Evolutionary conservation across 2,888 invertebrate species (phyloP).

Genomic region (Apotomis capreana): DNA sequence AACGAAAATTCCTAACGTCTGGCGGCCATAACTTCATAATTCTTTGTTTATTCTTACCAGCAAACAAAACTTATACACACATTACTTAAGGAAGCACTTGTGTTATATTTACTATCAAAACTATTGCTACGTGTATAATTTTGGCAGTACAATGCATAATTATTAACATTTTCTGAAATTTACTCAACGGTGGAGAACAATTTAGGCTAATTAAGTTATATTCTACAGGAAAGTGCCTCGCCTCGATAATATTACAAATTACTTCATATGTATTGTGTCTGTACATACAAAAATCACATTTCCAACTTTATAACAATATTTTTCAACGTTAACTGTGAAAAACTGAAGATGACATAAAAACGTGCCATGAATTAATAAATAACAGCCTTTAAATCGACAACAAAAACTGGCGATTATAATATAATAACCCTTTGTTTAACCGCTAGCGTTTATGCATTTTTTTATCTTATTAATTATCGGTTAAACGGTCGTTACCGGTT

Average conservation of each 20-base stretch:
- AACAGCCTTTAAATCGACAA: slow-evolving; percentile 37
- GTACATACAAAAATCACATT: no score
- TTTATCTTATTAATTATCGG: not conserved
- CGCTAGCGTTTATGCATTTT: not conserved
- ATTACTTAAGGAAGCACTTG: slow-evolving; percentile 17
- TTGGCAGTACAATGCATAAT: slow-evolving; percentile 18
- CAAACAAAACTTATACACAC: slow-evolving; percentile 1
- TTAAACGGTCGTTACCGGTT: not conserved
- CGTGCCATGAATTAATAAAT: slow-evolving; percentile 19
- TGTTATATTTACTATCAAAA: not conserved
- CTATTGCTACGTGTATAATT: slow-evolving; percentile 13
- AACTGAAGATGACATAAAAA: slow-evolving; percentile 33
- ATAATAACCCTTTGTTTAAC: slow-evolving; percentile 19
- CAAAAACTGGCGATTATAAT: slow-evolving; percentile 25
- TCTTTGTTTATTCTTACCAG: not conserved
- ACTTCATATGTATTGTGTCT: no score
- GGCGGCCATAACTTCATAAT: not conserved
- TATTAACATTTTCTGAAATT: slow-evolving; percentile 5
- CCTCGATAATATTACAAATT: not conserved
- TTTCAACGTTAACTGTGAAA: not conserved
- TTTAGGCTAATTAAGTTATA: not conserved
- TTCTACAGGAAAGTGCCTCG: not conserved
- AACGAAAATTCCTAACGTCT: no score
- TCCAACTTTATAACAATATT: not conserved
- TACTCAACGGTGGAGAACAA: not conserved